Base-by-base conservation (phyloP, 2,113 vertebrate species). In the Hystrix cristata region DNA sequence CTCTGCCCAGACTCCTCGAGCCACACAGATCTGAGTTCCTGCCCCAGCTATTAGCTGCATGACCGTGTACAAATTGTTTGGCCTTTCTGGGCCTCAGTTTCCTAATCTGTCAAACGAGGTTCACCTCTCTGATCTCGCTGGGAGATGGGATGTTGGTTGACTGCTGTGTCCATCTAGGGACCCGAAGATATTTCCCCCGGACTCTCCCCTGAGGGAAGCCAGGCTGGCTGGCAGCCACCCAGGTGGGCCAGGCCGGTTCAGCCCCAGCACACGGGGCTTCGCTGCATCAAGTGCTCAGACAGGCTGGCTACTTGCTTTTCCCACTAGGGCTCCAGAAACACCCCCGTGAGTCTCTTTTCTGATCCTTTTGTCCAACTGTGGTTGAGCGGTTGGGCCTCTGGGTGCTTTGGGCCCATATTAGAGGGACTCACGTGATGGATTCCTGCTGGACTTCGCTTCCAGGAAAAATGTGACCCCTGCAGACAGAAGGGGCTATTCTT, bases 81-180 rank as follows among this genome's bases (percentile, higher is more conserved):
- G 21, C 83, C 84, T 64, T 62, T 76, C 79, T n/a, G 92, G 74
- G 92, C 94, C 83, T 91, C 91, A 21, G 78, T 91, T 78, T 85
- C 57, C 71, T 90, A 19, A 79, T 31, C 65, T 82, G n/a, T 67
- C 38, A 34, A 59, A 7, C 0, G 0, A 72, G 38, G 1, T 2
- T 43, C 13, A 0, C 23, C 57, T 9, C 74, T 92, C 55, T 78
- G 48, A 43, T 91, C 89, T 83, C 25, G 0, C 59, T 2, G 7
- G 71, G 27, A 0, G 71, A 15, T 21, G 60, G 34, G 31, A 5
- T 38, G 29, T 6, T 2, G 0, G 21, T 23, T 34, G 93, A 23
- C 31, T 23, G 59, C 82, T 3, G 0, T 7, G 38, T 3, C 21
- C n/a, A 1, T 25, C 64, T 25, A 0, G 0, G 85, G 62, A 65